Evolutionary conservation across 2,797 vertebrate species (phyloP).

Genomic region (Muraenolepis orangiensis): DNA sequence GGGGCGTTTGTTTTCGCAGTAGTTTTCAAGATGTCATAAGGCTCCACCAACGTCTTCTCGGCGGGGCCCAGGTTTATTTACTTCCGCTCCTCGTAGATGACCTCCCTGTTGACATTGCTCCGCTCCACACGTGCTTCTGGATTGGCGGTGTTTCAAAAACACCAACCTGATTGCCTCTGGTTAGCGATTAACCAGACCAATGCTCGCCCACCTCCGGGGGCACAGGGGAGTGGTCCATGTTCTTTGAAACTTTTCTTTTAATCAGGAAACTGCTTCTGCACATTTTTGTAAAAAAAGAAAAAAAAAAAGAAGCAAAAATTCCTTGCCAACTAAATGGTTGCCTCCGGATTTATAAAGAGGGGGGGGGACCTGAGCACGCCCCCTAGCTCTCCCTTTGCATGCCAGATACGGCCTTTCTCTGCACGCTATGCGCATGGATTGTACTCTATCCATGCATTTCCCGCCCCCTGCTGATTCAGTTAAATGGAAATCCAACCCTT

Average conservation of each 20-base stretch:
- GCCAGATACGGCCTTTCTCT: background rate
- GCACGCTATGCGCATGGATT: background rate
- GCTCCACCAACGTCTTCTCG: no score
- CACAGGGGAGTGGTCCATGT: background rate
- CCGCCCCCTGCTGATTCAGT: background rate
- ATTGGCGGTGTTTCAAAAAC: background rate
- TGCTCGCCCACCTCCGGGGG: no score
- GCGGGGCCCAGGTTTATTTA: no score
- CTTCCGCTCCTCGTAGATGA: background rate
- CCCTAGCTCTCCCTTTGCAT: background rate
- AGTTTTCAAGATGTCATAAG: no score
- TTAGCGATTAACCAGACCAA: background rate
- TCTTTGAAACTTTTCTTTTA: background rate
- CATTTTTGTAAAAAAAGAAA: background rate
- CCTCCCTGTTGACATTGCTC: background rate
- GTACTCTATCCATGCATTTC: background rate
- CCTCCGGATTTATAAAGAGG: background rate
- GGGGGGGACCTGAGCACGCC: background rate
- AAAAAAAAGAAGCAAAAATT: no score
- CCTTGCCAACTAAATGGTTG: background rate
- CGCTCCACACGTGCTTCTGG: background rate
- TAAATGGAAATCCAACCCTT: background rate
- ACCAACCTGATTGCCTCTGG: background rate
- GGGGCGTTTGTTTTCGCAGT: no score
- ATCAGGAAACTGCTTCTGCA: background rate